Percentiles rank a stretch among this genome's conserved stretches.
phyloP scores from a whole-genome alignment of 2,113 vertebrate species.

The Labrus mixtus region DNA sequence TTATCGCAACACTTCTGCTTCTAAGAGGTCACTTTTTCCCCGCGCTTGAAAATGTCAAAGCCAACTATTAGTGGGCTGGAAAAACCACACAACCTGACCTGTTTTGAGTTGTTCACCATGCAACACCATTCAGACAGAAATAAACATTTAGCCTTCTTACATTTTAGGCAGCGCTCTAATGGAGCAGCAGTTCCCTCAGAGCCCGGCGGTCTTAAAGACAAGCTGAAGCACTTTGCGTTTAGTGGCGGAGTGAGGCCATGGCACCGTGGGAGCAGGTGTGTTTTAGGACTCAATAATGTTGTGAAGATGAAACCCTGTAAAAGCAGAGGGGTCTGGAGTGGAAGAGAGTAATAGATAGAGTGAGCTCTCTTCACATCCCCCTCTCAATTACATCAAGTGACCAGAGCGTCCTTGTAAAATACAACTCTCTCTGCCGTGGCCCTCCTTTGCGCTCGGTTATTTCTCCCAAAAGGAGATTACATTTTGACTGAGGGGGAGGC shows the following conservation, averaged over 20 bases:
- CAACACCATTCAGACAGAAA: constrained; percentile 35
- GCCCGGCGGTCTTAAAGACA: constrained; percentile 47
- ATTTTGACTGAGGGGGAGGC: constrained; percentile 25
- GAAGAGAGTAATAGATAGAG: constrained; percentile 47
- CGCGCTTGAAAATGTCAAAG: constrained; percentile 14
- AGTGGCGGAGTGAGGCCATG: constrained; percentile 38
- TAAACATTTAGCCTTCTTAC: constrained; percentile 45
- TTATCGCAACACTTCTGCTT: not conserved
- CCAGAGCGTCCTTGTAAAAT: constrained; percentile 61
- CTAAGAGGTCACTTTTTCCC: constrained; percentile 16
- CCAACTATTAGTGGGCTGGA: not conserved
- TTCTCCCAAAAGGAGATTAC: constrained; percentile 45
- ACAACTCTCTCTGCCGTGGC: constrained; percentile 6
- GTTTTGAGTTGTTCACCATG: constrained; percentile 1
- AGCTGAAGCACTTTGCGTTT: constrained; percentile 56
- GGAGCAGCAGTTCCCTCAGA: constrained; percentile 37
- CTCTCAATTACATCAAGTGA: constrained; percentile 70
- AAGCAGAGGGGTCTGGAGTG: constrained; percentile 54
- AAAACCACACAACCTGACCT: constrained; percentile 4
- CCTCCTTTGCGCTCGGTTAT: constrained; percentile 28
- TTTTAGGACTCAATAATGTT: constrained; percentile 76
- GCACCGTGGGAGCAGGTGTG: constrained; percentile 73
- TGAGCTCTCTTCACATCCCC: constrained; percentile 48
- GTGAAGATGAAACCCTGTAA: constrained; percentile 64
- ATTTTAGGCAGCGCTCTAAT: constrained; percentile 44